Conservation (phyloP, 2,113 vertebrate species). For the Rhinolophus sinicus region DNA sequence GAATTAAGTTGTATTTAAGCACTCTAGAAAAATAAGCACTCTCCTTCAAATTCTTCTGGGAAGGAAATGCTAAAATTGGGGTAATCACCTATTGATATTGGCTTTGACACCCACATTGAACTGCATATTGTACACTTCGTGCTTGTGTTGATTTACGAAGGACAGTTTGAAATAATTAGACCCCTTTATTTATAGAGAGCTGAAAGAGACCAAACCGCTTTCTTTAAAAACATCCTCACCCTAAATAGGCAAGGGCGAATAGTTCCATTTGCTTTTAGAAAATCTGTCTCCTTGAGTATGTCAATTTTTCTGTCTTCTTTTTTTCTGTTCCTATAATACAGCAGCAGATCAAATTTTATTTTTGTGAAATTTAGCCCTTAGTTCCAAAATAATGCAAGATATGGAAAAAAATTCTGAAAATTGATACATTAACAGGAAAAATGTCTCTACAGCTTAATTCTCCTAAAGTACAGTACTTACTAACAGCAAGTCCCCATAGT, state of each 20-base stretch:
- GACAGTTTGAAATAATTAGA: neutral
- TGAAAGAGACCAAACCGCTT: neutral
- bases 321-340: conserved; percentile 9
- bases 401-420: conserved; percentile 34
- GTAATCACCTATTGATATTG: conserved; percentile 42
- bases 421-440: conserved; percentile 24
- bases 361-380: conserved; percentile 46
- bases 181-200: conserved; percentile 24
- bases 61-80: conserved; percentile 63
- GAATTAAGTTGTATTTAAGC: conserved; percentile 56
- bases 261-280: conserved; percentile 37
- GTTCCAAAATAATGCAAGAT: conserved; percentile 10
- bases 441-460: neutral
- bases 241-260: conserved; percentile 1
- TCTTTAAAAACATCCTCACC: conserved; percentile 26
- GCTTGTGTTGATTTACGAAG: conserved; percentile 57
- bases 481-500: neutral
- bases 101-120: conserved; percentile 50
- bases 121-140: conserved; percentile 2
- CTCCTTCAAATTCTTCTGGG: conserved; percentile 54
- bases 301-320: conserved; percentile 25
- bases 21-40: conserved; percentile 66
- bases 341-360: neutral
- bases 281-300: neutral
- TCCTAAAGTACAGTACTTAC: neutral